These are phyloP conservation scores for Uria aalge DNA, from an alignment of 2,113 vertebrate genomes.

Conservation along the genomic window DNA sequence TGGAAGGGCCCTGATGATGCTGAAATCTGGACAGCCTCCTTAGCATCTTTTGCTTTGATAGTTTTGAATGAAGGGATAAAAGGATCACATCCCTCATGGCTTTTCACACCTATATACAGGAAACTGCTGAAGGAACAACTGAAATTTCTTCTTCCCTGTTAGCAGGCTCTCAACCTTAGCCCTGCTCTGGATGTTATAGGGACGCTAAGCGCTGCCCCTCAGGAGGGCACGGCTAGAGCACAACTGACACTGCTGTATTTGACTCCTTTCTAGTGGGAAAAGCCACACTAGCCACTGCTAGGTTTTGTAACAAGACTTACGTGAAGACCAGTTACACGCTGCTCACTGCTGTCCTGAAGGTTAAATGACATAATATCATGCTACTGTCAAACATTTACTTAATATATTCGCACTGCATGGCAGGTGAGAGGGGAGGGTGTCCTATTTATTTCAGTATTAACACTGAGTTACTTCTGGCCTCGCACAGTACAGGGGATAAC, in stretches of 20 bases:
- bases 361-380: background rate
- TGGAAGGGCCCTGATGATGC: background rate
- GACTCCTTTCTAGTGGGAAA: background rate
- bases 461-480: background rate
- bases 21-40: background rate
- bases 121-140: background rate
- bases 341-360: background rate
- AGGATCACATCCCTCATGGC: background rate
- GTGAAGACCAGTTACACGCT: background rate
- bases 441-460: background rate
- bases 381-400: background rate
- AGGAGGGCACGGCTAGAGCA: background rate
- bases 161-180: background rate
- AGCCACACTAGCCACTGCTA: background rate
- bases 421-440: background rate
- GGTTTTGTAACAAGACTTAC: background rate
- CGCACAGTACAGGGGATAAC: background rate
- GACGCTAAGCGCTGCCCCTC: background rate
- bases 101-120: background rate
- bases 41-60: background rate
- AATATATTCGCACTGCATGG: background rate
- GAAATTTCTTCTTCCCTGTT: background rate
- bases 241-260: background rate
- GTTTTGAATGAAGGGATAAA: background rate
- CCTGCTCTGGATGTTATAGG: background rate